Evolutionary conservation across 2,888 invertebrate genomes (phyloP), one percentile per base, ranked within the genome.

Genomic region (Drosophila suboccidentalis): DNA sequence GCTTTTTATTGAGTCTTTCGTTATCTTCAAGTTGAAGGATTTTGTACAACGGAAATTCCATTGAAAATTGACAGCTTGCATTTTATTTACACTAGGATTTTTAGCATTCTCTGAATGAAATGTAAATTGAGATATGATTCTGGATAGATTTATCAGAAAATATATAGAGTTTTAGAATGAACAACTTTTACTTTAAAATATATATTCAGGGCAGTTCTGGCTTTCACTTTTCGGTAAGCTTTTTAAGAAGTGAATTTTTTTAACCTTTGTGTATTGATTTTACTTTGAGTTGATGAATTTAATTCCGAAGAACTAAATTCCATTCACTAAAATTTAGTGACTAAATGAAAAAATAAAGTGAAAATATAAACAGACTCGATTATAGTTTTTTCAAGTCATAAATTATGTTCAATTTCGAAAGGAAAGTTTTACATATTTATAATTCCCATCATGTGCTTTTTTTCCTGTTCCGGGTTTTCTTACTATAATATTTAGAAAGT

Each of bases 401-500:
- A 17, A 17, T 17, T 41, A 10, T 10, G 17, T 29, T 1, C 1
- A 3, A 0, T 46, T 46, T 9, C 4, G 9, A n/a, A 29, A 29
- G 4, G 9, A 26, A 46, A 15, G 9, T 9, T 17, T 41, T 41
- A 1, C 17, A 4, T 4, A 9, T 1, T 6, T 47, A 32, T 29
- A 22, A 11, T 50, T 53, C 6, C 2, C 1, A 22, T 8, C 11
- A 6, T 32, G 9, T 1, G 29, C 3, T 8, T 15, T 58, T 38
- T 29, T 17, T 47, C 26, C 1, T 15, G 11, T 26, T 47, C 9
- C 36, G 10, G 5, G 26, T 15, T 15, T 36, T 34, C 10, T 19
- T 22, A 22, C 26, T 36, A 26, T 26, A 26, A 26, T 26, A 6
- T 39, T 41, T 54, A 38, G 38, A 55, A 62, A 49, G 47, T 15